A percentile compares a stretch with the other conserved stretches of the same genome.
These are phyloP conservation scores for Petrophora chlorosata DNA, from an alignment of 2,888 invertebrate species.

Conservation along the genomic window DNA sequence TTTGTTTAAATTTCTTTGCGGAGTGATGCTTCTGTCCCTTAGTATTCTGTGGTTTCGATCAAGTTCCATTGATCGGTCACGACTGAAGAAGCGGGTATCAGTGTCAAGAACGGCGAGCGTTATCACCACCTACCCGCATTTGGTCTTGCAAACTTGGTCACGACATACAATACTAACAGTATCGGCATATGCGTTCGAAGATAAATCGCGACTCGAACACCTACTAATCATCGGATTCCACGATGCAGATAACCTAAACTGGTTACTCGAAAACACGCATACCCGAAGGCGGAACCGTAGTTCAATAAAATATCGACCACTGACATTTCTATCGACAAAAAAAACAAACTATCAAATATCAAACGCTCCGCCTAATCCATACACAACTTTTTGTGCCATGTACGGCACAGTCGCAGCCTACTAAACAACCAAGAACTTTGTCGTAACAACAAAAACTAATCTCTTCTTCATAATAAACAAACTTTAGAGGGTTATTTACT, in stretches of 20 bases:
- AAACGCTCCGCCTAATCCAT: conserved; percentile 25
- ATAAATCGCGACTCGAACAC: too few relatives aligned
- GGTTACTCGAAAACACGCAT: background rate
- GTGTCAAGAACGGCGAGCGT: too few relatives aligned
- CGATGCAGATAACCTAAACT: background rate
- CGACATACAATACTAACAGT: too few relatives aligned
- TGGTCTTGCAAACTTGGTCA: too few relatives aligned
- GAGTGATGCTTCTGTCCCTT: too few relatives aligned
- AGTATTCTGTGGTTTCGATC: too few relatives aligned
- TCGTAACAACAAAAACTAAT: conserved; percentile 1
- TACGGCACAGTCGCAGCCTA: background rate
- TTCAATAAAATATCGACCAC: conserved; percentile 3
- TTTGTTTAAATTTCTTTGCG: too few relatives aligned
- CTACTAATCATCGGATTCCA: too few relatives aligned
- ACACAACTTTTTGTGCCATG: conserved; percentile 21
- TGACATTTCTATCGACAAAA: conserved; percentile 4
- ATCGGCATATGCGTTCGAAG: too few relatives aligned
- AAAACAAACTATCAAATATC: conserved; percentile 29
- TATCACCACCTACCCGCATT: too few relatives aligned
- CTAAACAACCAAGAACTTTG: conserved; percentile 10
- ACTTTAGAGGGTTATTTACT: background rate
- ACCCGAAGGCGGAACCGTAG: background rate
- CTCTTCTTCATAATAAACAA: background rate
- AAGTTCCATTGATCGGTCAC: too few relatives aligned
- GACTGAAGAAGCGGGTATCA: too few relatives aligned